Evolutionary conservation across 1,140 invertebrate genomes (phyloP), one percentile per base, ranked within the genome.

Genomic region (Leptoteleia sp.): DNA sequence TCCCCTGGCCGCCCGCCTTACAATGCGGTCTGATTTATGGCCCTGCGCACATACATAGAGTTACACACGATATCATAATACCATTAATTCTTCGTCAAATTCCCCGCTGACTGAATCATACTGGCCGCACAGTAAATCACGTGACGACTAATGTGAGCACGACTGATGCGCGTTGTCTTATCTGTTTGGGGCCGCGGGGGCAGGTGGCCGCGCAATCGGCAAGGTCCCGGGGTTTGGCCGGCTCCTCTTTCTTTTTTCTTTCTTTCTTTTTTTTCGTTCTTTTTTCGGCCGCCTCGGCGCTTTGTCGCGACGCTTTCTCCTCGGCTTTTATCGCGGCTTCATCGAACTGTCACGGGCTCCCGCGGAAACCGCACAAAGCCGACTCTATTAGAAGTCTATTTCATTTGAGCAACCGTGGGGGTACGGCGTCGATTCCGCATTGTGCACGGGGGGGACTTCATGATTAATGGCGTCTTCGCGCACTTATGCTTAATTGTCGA

Each of bases 51-150:
- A 88, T 86, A 88, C 86, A 88, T 86, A 88, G 86, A 88, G 86
- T 89, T 88, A 89, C 88, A 88, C 87, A 89, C 87, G 87, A 89
- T 90, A 90, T 90, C 88, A 89, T 90, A 90, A 89, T 89, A 88
- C 86, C 88, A 90, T 89, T 90, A 89, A 90, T 90, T 89, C 87
- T 89, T 89, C 86, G 89, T 89, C 88, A 90, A 89, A 90, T 89
- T 90, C 88, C 86, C 86, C 83, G 87, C 88, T 89, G 87, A 89
- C 88, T 90, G 88, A 89, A 90, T 90, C 87, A 88, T 88, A 86
- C 84, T 85, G 82, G 82, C 85, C 85, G 70, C 75, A 83, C 87
- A 84, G 87, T 89, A 90, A 89, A 90, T 90, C 88, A 90, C 85
- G 77, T 80, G 83, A 79, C 85, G 88, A 88, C 87, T 88, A 89